Evolutionary conservation across 2,888 invertebrate species (phyloP), one percentile per base, ranked within the genome.

Genomic region (Eumerus sabulonum): DNA sequence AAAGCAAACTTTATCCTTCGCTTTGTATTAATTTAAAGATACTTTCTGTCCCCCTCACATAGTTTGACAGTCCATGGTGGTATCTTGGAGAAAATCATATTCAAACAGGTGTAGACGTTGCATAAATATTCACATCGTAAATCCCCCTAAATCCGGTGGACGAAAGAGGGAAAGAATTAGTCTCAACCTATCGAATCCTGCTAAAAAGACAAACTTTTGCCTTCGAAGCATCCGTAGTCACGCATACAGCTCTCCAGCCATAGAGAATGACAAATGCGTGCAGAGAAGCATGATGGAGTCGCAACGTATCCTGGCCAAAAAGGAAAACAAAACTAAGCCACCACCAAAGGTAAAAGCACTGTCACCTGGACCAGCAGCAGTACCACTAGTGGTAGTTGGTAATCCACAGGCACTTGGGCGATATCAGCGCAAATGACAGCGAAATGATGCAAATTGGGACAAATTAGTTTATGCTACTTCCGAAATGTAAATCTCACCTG

Each of bases 11-110:
- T 85, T 83, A 83, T 84, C 85, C 77, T 82, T 83, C 84, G 83
- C 82, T 84, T 83, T 83, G 83, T 83, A 85, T 84, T 84, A 84
- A 84, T 85, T 84, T 84, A 84, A 83, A 83, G 84, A 83, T 84
- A 74, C 54, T 50, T 17, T 44, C 57, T 17, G 44, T 7, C 27
- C 13, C 14, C 16, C 35, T 18, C 42, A 17, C 38, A 40, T 40
- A 11, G n/a, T 27, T 27, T 18, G 45, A 42, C 16, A 40, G 3
- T 40, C 3, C 40, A 3, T 1, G 40, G 40, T 27, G 7, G 7
- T 27, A 7, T 27, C 27, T 27, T 45, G 47, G 19, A 45, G 63
- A 60, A 74, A 73, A 79, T 77, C 77, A 74, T 70, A 74, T 82
- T 79, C 79, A 71, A 82, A 82, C 84, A 84, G 84, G 84, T 84